phyloP scores from a whole-genome alignment of 2,888 invertebrate genomes.

The Conistra vaccinii region DNA sequence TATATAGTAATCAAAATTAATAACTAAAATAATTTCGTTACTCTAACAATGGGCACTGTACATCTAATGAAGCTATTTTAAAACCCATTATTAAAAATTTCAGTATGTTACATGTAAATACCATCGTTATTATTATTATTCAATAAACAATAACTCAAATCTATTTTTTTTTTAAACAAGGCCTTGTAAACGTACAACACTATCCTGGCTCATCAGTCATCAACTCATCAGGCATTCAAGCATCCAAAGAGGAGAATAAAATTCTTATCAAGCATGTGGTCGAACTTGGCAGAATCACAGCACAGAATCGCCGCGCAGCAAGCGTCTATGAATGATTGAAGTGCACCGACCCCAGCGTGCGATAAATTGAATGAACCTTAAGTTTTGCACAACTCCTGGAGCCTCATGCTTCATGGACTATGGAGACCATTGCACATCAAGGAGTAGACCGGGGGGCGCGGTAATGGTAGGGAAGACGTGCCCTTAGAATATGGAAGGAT shows the following conservation, averaged over 20 bases:
- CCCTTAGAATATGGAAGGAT: too few relatives aligned
- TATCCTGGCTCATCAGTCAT: not conserved
- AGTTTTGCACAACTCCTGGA: too few relatives aligned
- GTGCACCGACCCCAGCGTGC: too few relatives aligned
- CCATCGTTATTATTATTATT: slow-evolving; percentile 68
- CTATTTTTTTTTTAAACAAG: slow-evolving; percentile 13
- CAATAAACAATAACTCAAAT: slow-evolving; percentile 63
- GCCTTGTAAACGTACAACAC: not conserved
- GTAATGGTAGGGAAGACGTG: too few relatives aligned
- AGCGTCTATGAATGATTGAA: not conserved
- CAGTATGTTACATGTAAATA: slow-evolving; percentile 69
- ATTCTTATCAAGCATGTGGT: not conserved
- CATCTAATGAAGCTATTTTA: slow-evolving; percentile 3
- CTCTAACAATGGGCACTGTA: slow-evolving; percentile 13
- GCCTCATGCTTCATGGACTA: too few relatives aligned
- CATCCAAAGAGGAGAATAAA: not conserved
- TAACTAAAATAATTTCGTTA: slow-evolving; percentile 3
- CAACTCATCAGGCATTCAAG: not conserved
- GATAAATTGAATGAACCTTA: too few relatives aligned
- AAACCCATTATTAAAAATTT: slow-evolving; percentile 27
- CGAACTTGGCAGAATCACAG: not conserved
- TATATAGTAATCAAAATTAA: not conserved
- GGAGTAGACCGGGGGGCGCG: too few relatives aligned
- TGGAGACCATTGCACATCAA: too few relatives aligned
- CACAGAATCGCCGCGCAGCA: not conserved